A percentile compares a stretch with the other conserved stretches of the same genome.
phyloP scores from a whole-genome alignment of 2,113 vertebrate genomes.

The Syrrhaptes paradoxus region DNA sequence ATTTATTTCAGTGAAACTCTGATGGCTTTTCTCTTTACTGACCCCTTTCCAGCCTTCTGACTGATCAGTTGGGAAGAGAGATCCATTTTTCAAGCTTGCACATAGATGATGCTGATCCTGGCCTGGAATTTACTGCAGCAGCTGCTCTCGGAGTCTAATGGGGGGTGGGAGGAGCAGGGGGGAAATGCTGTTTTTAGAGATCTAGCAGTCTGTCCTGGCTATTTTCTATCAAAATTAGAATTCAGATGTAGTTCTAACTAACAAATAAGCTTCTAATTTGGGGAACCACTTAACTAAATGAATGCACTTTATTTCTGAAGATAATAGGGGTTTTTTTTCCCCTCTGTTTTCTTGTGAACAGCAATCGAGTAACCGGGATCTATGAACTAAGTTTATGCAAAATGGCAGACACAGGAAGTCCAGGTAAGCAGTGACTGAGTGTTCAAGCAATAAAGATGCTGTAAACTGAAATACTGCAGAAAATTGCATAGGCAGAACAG shows the following conservation, averaged over 20 bases:
- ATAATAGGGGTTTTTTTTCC: neutral
- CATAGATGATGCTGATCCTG: neutral
- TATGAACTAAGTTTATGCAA: conserved; percentile 98
- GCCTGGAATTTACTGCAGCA: neutral
- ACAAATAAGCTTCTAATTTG: neutral
- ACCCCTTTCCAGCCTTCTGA: neutral
- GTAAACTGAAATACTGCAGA: neutral
- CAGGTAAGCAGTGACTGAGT: conserved; percentile 79
- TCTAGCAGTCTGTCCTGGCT: neutral
- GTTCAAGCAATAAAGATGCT: neutral
- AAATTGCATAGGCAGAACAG: neutral
- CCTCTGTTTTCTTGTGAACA: conserved; percentile 61
- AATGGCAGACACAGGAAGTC: conserved; percentile 95
- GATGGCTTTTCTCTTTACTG: neutral
- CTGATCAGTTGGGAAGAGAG: neutral
- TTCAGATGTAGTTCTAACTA: neutral
- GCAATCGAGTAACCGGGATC: conserved; percentile 95
- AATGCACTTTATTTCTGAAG: neutral
- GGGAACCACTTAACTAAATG: neutral
- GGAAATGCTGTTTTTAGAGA: neutral
- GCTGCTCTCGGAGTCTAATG: neutral
- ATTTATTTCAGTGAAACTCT: neutral
- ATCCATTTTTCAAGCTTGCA: neutral
- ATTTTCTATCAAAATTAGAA: neutral
- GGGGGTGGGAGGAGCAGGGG: neutral